Evolutionary conservation across 2,113 vertebrate species (phyloP).

Genomic region (Anseranas semipalmata): DNA sequence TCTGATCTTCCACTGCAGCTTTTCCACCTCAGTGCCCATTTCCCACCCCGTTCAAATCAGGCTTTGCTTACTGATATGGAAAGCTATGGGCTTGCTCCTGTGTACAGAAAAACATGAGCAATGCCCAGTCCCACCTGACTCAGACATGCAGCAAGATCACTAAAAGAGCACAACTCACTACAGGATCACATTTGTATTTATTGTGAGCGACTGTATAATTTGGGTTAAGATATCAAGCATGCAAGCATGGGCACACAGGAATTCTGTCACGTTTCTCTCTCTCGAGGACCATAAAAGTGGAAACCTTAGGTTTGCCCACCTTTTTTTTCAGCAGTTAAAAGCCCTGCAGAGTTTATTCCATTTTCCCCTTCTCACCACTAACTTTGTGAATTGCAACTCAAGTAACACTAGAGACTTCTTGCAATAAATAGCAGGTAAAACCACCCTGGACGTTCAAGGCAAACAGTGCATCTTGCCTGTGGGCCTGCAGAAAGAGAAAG

Average conservation of each 20-base stretch:
- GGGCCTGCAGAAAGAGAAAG: not conserved
- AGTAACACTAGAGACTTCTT: not conserved
- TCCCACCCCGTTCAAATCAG: accelerated
- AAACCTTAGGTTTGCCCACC: not conserved
- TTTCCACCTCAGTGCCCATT: not conserved
- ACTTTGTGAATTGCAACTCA: accelerated
- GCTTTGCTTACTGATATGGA: not conserved
- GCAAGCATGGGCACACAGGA: not conserved
- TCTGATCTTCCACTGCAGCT: not conserved
- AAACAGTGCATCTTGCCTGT: not conserved
- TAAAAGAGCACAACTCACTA: not conserved
- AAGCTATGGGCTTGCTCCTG: not conserved
- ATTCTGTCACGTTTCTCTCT: not conserved
- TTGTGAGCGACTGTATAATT: not conserved
- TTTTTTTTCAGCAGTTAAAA: not conserved
- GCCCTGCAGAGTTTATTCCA: not conserved
- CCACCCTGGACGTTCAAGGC: not conserved
- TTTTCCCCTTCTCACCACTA: not conserved
- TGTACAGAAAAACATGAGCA: not conserved
- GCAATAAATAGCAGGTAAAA: not conserved
- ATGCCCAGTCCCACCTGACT: not conserved
- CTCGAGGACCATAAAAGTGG: not conserved
- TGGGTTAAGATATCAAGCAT: not conserved
- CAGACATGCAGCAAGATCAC: not conserved
- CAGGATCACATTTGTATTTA: not conserved